These are phyloP conservation scores for Umimayanthus kanabou DNA, from an alignment of 92 coral and sea anemone genomes.

Conservation along the genomic window DNA sequence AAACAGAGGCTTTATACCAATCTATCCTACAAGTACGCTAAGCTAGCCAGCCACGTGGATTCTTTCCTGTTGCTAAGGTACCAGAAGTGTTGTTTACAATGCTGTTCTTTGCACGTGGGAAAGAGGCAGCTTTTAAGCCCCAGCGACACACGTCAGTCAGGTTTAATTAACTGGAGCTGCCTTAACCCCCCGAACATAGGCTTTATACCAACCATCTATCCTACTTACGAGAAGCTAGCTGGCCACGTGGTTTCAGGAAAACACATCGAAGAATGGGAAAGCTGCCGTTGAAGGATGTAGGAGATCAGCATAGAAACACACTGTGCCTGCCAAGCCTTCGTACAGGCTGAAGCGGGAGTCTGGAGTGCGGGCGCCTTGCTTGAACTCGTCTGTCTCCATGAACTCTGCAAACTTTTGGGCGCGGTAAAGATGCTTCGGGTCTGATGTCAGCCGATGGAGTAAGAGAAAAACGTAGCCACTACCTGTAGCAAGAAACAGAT, in stretches of 20 bases:
- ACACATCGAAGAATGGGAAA: slow-evolving; percentile 93
- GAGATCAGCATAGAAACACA: slow-evolving; percentile 79
- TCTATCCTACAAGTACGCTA: neutral
- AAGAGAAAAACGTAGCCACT: slow-evolving; percentile 89
- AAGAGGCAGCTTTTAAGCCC: neutral
- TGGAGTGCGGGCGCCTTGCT: slow-evolving; percentile 83
- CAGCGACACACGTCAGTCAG: neutral
- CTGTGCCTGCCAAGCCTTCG: slow-evolving; percentile 95
- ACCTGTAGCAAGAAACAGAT: slow-evolving; percentile 48
- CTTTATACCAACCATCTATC: neutral
- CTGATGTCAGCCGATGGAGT: slow-evolving; percentile 85
- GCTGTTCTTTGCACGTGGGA: neutral
- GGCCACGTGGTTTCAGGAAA: slow-evolving; percentile 36
- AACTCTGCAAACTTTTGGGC: slow-evolving; percentile 87
- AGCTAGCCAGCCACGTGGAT: neutral
- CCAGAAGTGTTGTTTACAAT: neutral
- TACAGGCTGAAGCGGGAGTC: slow-evolving; percentile 92
- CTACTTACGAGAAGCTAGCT: neutral
- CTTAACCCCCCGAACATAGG: neutral
- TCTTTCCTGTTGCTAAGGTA: slow-evolving; percentile 14
- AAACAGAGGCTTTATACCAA: neutral
- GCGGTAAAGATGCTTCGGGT: slow-evolving; percentile 75
- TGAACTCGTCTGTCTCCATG: slow-evolving; percentile 84
- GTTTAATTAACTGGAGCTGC: neutral
- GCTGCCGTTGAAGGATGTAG: slow-evolving; percentile 72